A percentile compares a stretch with the other conserved stretches of the same genome.
Conservation (phyloP, 1,140 invertebrate species). For the Apolygus lucorum region DNA sequence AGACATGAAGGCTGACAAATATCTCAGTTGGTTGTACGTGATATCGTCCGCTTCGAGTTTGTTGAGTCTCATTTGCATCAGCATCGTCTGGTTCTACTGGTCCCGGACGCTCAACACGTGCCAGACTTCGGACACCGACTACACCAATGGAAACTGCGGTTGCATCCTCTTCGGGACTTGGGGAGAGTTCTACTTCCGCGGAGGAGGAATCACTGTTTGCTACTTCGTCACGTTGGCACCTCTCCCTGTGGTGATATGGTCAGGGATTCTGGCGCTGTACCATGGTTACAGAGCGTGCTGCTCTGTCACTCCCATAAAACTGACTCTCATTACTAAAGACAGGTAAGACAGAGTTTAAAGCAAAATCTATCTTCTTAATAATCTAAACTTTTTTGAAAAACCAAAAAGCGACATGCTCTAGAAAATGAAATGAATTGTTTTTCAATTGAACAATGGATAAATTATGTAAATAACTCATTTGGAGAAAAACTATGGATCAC, state of each 20-base stretch:
- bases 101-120: constrained; percentile 52
- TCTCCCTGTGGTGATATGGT: constrained; percentile 46
- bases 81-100: constrained; percentile 53
- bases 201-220: constrained; percentile 53
- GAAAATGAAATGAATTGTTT: too few relatives aligned
- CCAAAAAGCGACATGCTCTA: too few relatives aligned
- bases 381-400: too few relatives aligned
- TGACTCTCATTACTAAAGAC: constrained; percentile 15
- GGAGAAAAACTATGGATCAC: too few relatives aligned
- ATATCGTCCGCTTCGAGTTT: constrained; percentile 7
- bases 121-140: constrained; percentile 26
- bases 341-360: constrained; percentile 15
- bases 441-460: too few relatives aligned
- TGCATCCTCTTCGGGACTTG: constrained; percentile 52
- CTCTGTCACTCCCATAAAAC: not conserved
- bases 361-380: too few relatives aligned
- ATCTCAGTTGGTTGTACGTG: not conserved
- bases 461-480: too few relatives aligned
- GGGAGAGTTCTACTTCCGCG: constrained; percentile 51
- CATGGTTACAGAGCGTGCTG: constrained; percentile 39
- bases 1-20: not conserved
- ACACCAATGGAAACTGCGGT: constrained; percentile 51
- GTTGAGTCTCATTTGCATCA: not conserved
- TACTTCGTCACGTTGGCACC: constrained; percentile 51
- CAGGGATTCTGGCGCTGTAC: constrained; percentile 48